These are phyloP conservation scores for Cyprinella venusta DNA, from an alignment of 2,797 vertebrate genomes.

Conservation along the genomic window DNA sequence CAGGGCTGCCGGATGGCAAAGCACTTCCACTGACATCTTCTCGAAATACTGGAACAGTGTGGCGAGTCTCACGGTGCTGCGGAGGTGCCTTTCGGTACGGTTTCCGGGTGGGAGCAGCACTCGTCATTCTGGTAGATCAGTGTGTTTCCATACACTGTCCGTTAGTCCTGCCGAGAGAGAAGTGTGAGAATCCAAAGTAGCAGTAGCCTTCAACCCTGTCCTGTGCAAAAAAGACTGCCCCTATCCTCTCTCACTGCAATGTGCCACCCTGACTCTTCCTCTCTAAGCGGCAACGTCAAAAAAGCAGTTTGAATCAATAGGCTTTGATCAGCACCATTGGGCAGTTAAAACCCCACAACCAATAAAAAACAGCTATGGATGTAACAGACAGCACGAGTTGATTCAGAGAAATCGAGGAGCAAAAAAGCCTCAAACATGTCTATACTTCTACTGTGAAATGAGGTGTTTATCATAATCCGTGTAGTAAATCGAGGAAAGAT, in stretches of 20 bases:
- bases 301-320: conserved; percentile 64
- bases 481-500: neutral
- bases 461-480: conserved; percentile 14
- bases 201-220: conserved; percentile 37
- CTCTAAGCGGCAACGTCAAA: conserved; percentile 46
- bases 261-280: conserved; percentile 39
- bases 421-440: conserved; percentile 51
- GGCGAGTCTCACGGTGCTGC: conserved; percentile 90
- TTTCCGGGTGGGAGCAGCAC: conserved; percentile 86
- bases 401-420: conserved; percentile 20
- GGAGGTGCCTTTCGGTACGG: conserved; percentile 97
- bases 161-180: conserved; percentile 70
- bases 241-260: conserved; percentile 28
- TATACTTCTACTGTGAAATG: conserved; percentile 45
- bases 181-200: conserved; percentile 37
- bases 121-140: conserved; percentile 82
- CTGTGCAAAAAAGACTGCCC: conserved; percentile 44
- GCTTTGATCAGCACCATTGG: conserved; percentile 60
- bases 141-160: conserved; percentile 48
- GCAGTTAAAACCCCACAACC: conserved; percentile 36
- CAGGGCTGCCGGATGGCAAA: conserved; percentile 57
- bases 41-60: conserved; percentile 73
- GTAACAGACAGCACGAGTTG: conserved; percentile 35
- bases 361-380: conserved; percentile 48
- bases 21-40: conserved; percentile 77